Conservation (phyloP, 2,888 invertebrate genomes). For the Urechis unicinctus region DNA sequence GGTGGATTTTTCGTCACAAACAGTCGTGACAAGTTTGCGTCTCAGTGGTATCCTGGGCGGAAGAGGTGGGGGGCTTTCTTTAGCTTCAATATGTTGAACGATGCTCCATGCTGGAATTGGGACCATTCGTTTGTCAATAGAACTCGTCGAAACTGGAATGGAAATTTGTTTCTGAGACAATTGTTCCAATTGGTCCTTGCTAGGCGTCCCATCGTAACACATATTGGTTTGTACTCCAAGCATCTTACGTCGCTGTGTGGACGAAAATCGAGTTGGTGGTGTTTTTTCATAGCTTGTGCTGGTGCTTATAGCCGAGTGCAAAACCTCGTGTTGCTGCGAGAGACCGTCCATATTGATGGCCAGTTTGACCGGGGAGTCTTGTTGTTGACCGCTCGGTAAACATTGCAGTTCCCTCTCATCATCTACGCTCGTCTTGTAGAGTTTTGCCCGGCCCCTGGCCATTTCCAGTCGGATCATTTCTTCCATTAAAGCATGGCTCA, state of each 20-base stretch:
- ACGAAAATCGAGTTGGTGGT: no score
- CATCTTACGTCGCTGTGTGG: no score
- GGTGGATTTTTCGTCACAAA: background rate
- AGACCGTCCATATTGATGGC: background rate
- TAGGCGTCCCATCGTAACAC: background rate
- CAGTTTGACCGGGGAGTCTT: background rate
- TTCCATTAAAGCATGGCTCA: slow-evolving; percentile 26
- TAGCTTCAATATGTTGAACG: no score
- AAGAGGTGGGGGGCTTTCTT: background rate
- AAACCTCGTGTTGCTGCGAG: background rate
- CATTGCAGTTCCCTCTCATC: slow-evolving; percentile 10
- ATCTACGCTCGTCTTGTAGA: slow-evolving; percentile 4
- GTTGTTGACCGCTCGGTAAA: slow-evolving; percentile 1
- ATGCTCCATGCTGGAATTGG: background rate
- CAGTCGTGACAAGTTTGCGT: background rate
- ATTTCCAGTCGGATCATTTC: slow-evolving; percentile 34
- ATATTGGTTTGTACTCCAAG: background rate
- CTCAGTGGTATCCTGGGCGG: background rate
- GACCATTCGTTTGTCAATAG: background rate
- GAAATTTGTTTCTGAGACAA: background rate
- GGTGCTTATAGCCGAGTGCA: background rate
- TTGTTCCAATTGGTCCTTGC: background rate
- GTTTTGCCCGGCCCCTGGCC: slow-evolving; percentile 19
- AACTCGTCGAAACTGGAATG: background rate
- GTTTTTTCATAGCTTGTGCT: no score